Evolutionary conservation across 2,797 vertebrate genomes (phyloP).

Genomic region (Luscinia megarhynchos): DNA sequence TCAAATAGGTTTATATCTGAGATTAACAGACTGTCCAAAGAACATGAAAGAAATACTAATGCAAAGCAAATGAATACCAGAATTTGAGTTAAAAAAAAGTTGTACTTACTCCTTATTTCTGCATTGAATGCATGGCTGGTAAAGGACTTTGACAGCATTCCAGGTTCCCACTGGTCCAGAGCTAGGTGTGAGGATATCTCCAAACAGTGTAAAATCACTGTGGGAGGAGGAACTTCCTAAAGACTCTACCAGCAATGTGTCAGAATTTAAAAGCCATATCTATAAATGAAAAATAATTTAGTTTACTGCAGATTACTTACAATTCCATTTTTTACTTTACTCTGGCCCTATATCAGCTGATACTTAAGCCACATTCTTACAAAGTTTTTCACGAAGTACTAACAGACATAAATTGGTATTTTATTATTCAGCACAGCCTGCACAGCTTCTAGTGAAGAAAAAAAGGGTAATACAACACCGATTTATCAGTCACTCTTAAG

Average conservation of each 20-base stretch:
- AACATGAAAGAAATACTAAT: neutral
- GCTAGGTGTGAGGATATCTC: constrained; percentile 41
- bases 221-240: constrained; percentile 57
- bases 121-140: constrained; percentile 82
- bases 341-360: neutral
- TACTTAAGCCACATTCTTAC: neutral
- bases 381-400: neutral
- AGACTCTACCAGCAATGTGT: constrained; percentile 87
- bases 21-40: neutral
- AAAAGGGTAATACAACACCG: neutral
- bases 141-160: constrained; percentile 89
- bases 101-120: constrained; percentile 88
- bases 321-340: neutral
- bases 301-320: neutral
- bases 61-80: neutral
- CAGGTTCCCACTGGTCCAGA: constrained; percentile 69
- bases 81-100: neutral
- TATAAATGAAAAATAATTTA: constrained; percentile 69
- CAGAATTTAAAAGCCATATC: constrained; percentile 96
- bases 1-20: neutral
- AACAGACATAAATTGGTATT: neutral
- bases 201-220: constrained; percentile 70
- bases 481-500: neutral
- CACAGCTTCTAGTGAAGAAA: neutral
- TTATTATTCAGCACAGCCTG: neutral